Base-by-base conservation (phyloP, 1,140 invertebrate species). In the Anastatus disparis region DNA sequence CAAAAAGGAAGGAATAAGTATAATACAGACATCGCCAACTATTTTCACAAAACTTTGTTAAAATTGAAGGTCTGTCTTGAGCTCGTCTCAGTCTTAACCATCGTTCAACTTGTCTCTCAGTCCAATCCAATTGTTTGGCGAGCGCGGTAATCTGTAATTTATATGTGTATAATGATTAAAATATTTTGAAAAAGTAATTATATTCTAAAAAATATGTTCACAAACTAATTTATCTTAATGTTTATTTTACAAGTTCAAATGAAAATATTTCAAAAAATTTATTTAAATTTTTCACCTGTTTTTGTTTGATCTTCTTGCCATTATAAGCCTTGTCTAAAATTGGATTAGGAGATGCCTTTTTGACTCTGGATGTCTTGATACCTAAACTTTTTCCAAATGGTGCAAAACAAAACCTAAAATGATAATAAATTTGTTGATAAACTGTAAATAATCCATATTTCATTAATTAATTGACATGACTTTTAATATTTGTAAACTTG, bases 41-140 rank as follows among this genome's bases (percentile, higher is more conserved):
- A 81, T 93, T 95, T 86, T 97, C 95, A 79, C 93, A 94, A 83
- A 97, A 97, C 82, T 97, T 97, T n/a, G 91, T 90, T 42, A 97
- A 86, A 9, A 93, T 95, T 12, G 93, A 94, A 0, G 95, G 95
- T 79, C 92, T 95, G 77, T 95, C 94, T 84, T 94, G 92, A 52
- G 90, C 90, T 66, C 91, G 88, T 44, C 96, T 88, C 24, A 93
- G 87, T 62, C 96, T 88, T 82, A 96, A 89, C 96, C 96, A 98
- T 64, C 95, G 87, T 83, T 97, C 94, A 61, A 98, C 92, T 84
- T 95, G 92, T 61, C 95, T 88, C 81, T 95, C 94, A n/a, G 89
- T 89, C 89, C 93, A 91, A 83, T 97, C 94, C 64, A 95, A 83
- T 84, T 96, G 93, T 83, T 97, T 97, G 15, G 94, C 90, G 77